phyloP scores from a whole-genome alignment of 1,140 invertebrate species.

The Antheraea pernyi region DNA sequence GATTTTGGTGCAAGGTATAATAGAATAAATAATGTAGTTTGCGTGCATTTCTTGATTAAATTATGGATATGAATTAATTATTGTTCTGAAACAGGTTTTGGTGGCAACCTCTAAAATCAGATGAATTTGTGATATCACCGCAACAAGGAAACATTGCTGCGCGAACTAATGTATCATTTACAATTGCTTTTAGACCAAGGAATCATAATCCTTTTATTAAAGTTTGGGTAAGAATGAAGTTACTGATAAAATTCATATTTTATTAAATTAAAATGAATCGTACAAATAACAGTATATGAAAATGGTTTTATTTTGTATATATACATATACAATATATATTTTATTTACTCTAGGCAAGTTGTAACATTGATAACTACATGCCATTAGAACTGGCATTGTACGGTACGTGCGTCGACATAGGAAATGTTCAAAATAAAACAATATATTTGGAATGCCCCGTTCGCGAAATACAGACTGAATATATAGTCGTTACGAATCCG shows the following conservation, averaged over 20 bases:
- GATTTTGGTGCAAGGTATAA: constrained; percentile 60
- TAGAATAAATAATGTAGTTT: too few species aligned
- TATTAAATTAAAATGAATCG: too few species aligned
- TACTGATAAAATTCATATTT: neutral
- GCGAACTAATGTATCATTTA: constrained; percentile 62
- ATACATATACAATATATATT: neutral
- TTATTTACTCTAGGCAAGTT: constrained; percentile 50
- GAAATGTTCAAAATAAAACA: constrained; percentile 51
- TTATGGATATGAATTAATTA: neutral
- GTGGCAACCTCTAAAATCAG: constrained; percentile 63
- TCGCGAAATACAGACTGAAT: constrained; percentile 50
- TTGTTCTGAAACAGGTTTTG: constrained; percentile 45
- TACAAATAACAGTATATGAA: neutral
- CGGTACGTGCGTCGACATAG: constrained; percentile 59
- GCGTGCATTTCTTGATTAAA: too few species aligned
- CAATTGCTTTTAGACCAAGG: constrained; percentile 56
- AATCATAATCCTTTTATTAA: constrained; percentile 69
- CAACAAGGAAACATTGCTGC: constrained; percentile 61
- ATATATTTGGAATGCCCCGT: constrained; percentile 65
- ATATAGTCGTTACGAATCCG: constrained; percentile 58
- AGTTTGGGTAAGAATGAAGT: constrained; percentile 57
- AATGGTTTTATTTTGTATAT: neutral
- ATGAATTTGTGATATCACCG: constrained; percentile 63
- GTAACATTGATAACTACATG: constrained; percentile 65
- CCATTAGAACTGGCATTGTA: constrained; percentile 60